phyloP scores from a whole-genome alignment of 2,888 invertebrate species.

The Mamestra brassicae region DNA sequence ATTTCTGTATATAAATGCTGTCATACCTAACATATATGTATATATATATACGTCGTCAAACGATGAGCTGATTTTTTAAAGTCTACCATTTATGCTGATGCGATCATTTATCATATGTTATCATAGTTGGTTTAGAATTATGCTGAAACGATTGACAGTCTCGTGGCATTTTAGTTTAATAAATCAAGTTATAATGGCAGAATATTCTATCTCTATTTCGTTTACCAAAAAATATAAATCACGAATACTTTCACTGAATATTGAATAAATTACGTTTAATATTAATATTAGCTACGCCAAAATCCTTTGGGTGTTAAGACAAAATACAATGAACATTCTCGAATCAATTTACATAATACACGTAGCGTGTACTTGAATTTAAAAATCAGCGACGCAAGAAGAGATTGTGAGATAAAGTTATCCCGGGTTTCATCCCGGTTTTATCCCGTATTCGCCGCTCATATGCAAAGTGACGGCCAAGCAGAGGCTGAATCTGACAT shows the following conservation, averaged over 20 bases:
- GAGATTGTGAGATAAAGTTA: slow-evolving; percentile 80
- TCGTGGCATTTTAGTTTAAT: slow-evolving; percentile 9
- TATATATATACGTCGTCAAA: too few species aligned
- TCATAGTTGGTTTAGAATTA: slow-evolving; percentile 6
- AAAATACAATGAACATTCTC: slow-evolving; percentile 74
- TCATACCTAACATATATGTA: not conserved
- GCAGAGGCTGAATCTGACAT: slow-evolving; percentile 74
- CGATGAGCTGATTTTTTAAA: not conserved
- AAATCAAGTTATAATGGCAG: slow-evolving; percentile 32
- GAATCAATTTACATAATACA: slow-evolving; percentile 83
- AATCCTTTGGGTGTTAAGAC: slow-evolving; percentile 66
- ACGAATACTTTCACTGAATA: slow-evolving; percentile 37
- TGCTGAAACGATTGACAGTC: slow-evolving; percentile 18
- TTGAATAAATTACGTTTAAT: slow-evolving; percentile 59
- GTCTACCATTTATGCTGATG: not conserved
- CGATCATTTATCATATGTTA: not conserved
- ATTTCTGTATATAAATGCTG: not conserved
- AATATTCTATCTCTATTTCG: slow-evolving; percentile 15
- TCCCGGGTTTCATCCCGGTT: slow-evolving; percentile 78
- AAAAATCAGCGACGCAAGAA: slow-evolving; percentile 80
- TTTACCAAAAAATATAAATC: slow-evolving; percentile 38
- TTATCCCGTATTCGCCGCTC: slow-evolving; percentile 75
- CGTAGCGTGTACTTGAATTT: slow-evolving; percentile 79
- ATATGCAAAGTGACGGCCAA: slow-evolving; percentile 79
- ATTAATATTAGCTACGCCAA: slow-evolving; percentile 55